Base-by-base conservation (phyloP, 2,888 invertebrate species). In the Ecdyonurus torrentis region DNA sequence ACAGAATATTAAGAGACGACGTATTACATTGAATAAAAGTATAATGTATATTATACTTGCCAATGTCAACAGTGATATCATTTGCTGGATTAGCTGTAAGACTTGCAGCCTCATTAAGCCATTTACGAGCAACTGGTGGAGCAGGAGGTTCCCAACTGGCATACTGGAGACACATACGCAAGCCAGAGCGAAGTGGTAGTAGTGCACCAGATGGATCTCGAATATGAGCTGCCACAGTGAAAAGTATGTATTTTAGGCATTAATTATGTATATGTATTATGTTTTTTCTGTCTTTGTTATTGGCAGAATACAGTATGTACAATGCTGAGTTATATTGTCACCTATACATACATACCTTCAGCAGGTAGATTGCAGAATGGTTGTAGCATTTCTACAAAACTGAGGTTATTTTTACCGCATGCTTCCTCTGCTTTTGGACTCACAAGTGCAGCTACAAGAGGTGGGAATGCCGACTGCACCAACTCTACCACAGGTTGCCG, bases 331-430 rank as follows among this genome's bases (percentile, higher is more conserved):
- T 58, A 65, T 24, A 59, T 58, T 62, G 66, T 62, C n/a, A n/a
- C n/a, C n/a, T n/a, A n/a, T 61, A 3, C 61, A 25, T 25, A 63
- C 23, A 62, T 76, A 87, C 87, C 84, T 79, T 91, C 90, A 66
- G 82, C 81, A 68, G 81, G 83, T 71, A 88, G 73, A 73, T 83
- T 81, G 74, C 87, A 85, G 74, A 96, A 97, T 0, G 96, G 96
- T 73, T 93, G 92, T 62, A 96, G 76, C 66, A 97, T 76, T 77
- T 96, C 93, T 62, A 88, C 85, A 72, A 96, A 92, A 50, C 87
- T 85, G 66, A 97, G 79, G 77, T 94, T 92, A 75, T 95, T 96
- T 73, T 92, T 93, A 68, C 86, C 84, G 71, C 94, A 91, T 63
- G 89, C 78, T 70, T 84, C 82, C 70, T 94, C 91, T 15, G 91